Evolutionary conservation across 1,140 invertebrate species (phyloP).

Genomic region (Centruroides vittatus): DNA sequence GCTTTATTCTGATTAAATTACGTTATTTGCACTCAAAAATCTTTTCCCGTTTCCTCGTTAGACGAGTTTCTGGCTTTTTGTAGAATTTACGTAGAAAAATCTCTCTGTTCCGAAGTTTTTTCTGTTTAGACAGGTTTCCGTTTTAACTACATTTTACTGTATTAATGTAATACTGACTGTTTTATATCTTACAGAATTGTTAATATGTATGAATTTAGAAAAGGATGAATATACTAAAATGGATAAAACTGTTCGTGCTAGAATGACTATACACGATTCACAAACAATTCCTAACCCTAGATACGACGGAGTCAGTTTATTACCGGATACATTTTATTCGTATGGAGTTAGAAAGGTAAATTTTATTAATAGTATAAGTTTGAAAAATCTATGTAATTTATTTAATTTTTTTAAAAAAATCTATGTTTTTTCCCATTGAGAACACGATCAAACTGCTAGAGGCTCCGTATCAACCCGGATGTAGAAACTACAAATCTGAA

Average conservation of each 20-base stretch:
- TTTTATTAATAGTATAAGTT: neutral
- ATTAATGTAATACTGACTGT: neutral
- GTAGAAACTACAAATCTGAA: slow-evolving; percentile 7
- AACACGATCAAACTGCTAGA: slow-evolving; percentile 6
- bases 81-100: too few relatives aligned
- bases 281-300: slow-evolving; percentile 9
- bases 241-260: slow-evolving; percentile 1
- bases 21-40: too few relatives aligned
- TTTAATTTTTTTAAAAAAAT: neutral
- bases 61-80: too few relatives aligned
- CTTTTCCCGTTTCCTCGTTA: too few relatives aligned
- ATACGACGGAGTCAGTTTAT: slow-evolving; percentile 11
- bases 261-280: slow-evolving; percentile 9
- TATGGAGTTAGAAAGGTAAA: slow-evolving; percentile 11
- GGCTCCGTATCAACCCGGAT: slow-evolving; percentile 11
- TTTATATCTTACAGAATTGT: neutral
- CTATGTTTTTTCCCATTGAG: neutral
- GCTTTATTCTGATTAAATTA: neutral
- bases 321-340: slow-evolving; percentile 6
- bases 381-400: neutral
- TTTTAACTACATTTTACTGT: neutral
- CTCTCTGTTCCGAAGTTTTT: too few relatives aligned
- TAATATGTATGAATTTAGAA: slow-evolving; percentile 8
- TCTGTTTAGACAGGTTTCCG: too few relatives aligned
- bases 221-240: slow-evolving; percentile 2